Base-by-base conservation (phyloP, 64 coral and sea anemone species). In the Montipora sp. region DNA sequence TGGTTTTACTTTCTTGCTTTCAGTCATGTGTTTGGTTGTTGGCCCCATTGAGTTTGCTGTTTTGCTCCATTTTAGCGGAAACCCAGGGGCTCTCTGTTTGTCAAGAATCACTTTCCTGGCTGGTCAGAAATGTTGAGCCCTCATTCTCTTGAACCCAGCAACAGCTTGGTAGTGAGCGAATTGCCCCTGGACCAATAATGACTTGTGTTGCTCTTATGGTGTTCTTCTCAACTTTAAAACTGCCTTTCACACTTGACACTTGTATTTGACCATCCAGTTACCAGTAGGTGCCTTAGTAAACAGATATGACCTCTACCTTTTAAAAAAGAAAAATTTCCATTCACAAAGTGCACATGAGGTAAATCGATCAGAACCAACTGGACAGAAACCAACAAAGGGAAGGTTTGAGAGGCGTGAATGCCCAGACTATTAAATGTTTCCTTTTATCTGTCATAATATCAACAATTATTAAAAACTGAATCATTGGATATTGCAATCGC, bases 181-280 rank as follows among this genome's bases (percentile, higher is more conserved):
- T 43, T 0, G 92, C 92, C 0, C 92, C 92, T 1, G 92, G 86
- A 51, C 86, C 92, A n/a, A 94, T 63, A 58, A 94, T 94, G 12
- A 94, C 92, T 47, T 89, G 75, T 9, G 75, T 15, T 1, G 85
- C 92, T 72, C 84, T 18, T 18, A 89, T 72, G 19, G 23, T 82
- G 45, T 88, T 47, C 51, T 93, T 85, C 3, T 72, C 44, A 4
- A 89, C 24, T 16, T 88, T 84, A 49, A 88, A 94, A 60, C 49
- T 80, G 15, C 78, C 92, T 59, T 57, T 67, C 20, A 59, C 75
- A 5, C 27, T 27, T 58, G 22, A 48, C 86, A 21, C 45, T 94
- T 94, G 86, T 94, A 94, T 45, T 80, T 77, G 1, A 94, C 92
- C n/a, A 89, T 60, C 92, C 92, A 94, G 5, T 94, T 86, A 57